These are phyloP conservation scores for Lamprologus tigripictilis DNA, from an alignment of 2,113 vertebrate species.

Conservation along the genomic window DNA sequence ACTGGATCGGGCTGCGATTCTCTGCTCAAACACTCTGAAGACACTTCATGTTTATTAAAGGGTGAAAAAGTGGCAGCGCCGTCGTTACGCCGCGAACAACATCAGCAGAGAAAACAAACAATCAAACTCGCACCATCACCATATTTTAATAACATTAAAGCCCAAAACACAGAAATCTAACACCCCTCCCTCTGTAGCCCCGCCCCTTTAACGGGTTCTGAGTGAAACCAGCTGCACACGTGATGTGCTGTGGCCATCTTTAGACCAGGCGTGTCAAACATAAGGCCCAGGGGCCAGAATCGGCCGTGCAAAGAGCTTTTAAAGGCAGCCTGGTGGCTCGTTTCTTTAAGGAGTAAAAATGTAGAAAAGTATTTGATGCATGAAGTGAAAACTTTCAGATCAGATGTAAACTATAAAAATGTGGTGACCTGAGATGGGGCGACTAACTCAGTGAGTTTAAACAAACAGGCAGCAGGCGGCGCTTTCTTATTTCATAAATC, in stretches of 20 bases:
- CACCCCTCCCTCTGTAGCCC: neutral
- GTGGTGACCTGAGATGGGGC: neutral
- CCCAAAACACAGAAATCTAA: neutral
- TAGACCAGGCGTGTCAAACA: neutral
- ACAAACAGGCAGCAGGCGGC: neutral
- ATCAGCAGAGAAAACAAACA: neutral
- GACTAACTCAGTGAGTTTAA: neutral
- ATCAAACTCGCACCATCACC: accelerated
- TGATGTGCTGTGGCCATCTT: neutral
- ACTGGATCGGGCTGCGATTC: accelerated
- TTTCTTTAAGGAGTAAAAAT: neutral
- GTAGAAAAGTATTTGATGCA: neutral
- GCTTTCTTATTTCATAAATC: neutral
- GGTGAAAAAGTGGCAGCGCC: neutral
- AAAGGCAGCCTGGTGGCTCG: neutral
- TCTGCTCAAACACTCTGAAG: neutral
- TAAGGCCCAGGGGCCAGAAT: neutral
- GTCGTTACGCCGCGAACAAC: neutral
- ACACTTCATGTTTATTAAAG: neutral
- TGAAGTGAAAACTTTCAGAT: neutral
- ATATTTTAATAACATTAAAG: neutral
- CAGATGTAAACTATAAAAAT: neutral
- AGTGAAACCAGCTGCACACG: neutral
- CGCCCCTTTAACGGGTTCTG: accelerated
- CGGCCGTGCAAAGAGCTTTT: neutral